Conservation (phyloP, 2,797 vertebrate species). For the Fistularia tabacaria region DNA sequence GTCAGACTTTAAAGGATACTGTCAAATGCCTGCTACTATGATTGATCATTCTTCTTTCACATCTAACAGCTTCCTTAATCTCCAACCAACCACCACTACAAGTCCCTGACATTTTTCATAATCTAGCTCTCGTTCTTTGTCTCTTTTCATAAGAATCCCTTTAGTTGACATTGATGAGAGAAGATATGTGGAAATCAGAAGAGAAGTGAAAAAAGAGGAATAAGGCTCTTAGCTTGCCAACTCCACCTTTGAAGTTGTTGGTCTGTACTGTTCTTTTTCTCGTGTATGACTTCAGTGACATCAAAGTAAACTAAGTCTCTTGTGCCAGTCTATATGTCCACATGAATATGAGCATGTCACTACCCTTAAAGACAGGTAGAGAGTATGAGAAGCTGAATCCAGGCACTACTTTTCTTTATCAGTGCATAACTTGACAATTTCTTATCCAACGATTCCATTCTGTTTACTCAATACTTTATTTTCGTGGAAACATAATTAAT, state of each 20-base stretch:
- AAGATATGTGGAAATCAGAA: slow-evolving; percentile 41
- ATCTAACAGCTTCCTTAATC: slow-evolving; percentile 52
- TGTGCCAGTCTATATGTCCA: neutral
- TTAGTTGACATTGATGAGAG: slow-evolving; percentile 57
- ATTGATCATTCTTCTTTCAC: slow-evolving; percentile 38
- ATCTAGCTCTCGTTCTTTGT: slow-evolving; percentile 40
- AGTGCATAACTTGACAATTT: no score
- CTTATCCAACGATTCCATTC: no score
- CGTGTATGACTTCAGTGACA: slow-evolving; percentile 63
- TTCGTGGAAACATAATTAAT: no score
- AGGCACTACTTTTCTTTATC: no score
- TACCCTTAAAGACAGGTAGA: slow-evolving; percentile 47
- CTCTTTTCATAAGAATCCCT: slow-evolving; percentile 55
- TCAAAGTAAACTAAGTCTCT: slow-evolving; percentile 71
- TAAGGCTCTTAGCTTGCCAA: slow-evolving; percentile 73
- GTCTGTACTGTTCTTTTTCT: slow-evolving; percentile 47
- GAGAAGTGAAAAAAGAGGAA: slow-evolving; percentile 39
- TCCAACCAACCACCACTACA: slow-evolving; percentile 12
- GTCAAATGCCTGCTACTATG: slow-evolving; percentile 31
- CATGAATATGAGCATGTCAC: slow-evolving; percentile 5
- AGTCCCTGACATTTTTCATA: slow-evolving; percentile 28
- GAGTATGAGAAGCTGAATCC: slow-evolving; percentile 26
- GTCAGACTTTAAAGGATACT: slow-evolving; percentile 53
- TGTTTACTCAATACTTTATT: no score
- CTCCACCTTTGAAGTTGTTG: slow-evolving; percentile 72